Base-by-base conservation (phyloP, 2,113 vertebrate species). In the Mastomys natalensis region DNA sequence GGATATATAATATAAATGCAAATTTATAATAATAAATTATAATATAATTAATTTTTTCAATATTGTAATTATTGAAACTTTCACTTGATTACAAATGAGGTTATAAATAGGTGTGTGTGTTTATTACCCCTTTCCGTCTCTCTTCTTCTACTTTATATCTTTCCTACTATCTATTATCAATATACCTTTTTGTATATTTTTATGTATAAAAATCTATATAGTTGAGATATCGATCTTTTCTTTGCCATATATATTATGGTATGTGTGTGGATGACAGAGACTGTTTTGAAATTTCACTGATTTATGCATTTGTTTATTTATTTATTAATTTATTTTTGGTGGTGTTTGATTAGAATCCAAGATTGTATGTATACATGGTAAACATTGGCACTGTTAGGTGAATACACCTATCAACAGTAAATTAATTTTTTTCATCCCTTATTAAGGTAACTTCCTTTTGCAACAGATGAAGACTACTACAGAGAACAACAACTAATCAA, bases 151-250 rank as follows among this genome's bases (percentile, higher is more conserved):
- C n/a, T 87, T 87, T 58, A 43, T 78, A 66, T 80, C 26, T 73
- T 93, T 77, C 70, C 26, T 5, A 40, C 72, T 95, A 95, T 89
- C 37, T 88, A 43, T 62, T 90, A 70, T 60, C 78, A 55, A 64
- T 55, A 16, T 53, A 82, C 53, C 5, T 51, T 95, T 94, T 62
- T 19, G 24, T 74, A 43, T 55, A 76, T 55, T n/a, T n/a, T n/a
- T n/a, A 96, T 89, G 85, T 89, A 60, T 29, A 90, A 92, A 82
- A 53, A 87, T 87, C 15, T 73, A 80, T 55, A 58, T 48, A 48
- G 3, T 72, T 58, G 62, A 85, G 34, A 43, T 26, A 82, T 48
- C 51, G 37, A 17, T 78, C 45, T 89, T 93, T 70, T 85, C 21
- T 90, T 60, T 89, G 31, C 4, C 34, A 4, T 3, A 19, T 45